Base-by-base conservation (phyloP, 2,113 vertebrate species). In the Myiagra hebetior region DNA sequence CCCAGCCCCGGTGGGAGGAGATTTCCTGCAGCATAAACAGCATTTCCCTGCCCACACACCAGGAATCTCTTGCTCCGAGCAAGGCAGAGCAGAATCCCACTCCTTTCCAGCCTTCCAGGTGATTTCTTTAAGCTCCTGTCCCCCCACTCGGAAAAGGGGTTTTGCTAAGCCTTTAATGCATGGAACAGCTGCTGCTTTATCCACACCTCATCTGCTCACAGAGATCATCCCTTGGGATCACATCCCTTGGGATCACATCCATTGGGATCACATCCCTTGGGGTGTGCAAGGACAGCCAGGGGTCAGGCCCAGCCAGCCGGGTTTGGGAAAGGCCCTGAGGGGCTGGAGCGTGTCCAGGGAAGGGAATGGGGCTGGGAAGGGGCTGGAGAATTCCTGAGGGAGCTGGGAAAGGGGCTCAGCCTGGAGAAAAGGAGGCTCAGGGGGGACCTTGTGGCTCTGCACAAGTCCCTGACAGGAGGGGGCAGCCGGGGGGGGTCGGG, bases 21-120 rank as follows among this genome's bases (percentile, higher is more conserved):
- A 65, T 35, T 41, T 21, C 15, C 39, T 1, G 0, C 33, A 1
- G 3, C 4, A 53, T 6, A 67, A 87, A 55, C 1, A 67, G 19
- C 13, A 7, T 41, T 67, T 2, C 0, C 62, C 23, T 6, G 1
- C 46, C 64, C 16, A 1, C 2, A 1, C 24, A 14, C 20, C 14
- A 14, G 37, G 39, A 33, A 72, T 31, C 33, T 41, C 52, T 30
- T 14, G 16, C 26, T 41, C 22, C 1, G 1, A 47, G 53, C 23
- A 22, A 35, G 53, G 70, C 59, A 79, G 33, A 56, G 37, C 63
- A 52, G 39, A 11, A 21, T 23, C 55, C 56, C 13, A 2, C 31
- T 49, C 37, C 52, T 39, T 57, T 13, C 46, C 13, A 1, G 42
- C 31, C 47, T 39, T 33, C 50, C 30, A 30, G 49, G 30, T 69